phyloP scores from a whole-genome alignment of 2,797 vertebrate species.

The Ispidina lecontei region DNA sequence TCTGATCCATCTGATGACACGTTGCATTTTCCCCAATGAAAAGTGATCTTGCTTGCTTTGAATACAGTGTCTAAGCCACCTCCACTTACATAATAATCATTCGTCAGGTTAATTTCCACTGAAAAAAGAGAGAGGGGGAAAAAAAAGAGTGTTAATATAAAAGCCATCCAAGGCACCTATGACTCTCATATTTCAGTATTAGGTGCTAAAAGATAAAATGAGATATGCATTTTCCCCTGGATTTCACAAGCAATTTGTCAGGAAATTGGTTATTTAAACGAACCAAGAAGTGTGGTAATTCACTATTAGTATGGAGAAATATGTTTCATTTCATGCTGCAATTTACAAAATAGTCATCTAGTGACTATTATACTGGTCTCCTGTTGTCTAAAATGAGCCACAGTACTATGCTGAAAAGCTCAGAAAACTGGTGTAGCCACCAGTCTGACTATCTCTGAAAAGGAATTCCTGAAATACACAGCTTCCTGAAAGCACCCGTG shows the following conservation, averaged over 20 bases:
- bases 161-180: neutral
- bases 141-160: neutral
- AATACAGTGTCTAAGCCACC: conserved; percentile 88
- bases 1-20: conserved; percentile 93
- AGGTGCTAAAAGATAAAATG: neutral
- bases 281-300: neutral
- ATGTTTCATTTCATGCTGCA: neutral
- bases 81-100: conserved; percentile 90
- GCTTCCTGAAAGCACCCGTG: neutral
- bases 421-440: neutral
- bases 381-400: neutral
- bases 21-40: conserved; percentile 98
- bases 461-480: neutral
- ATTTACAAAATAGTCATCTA: neutral
- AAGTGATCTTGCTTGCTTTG: conserved; percentile 91
- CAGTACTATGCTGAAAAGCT: neutral
- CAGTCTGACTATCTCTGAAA: neutral
- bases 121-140: conserved; percentile 3
- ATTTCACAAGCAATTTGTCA: neutral
- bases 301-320: neutral
- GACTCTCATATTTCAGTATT: neutral
- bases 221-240: neutral
- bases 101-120: conserved; percentile 93
- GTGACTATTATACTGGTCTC: neutral
- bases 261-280: neutral